These are phyloP conservation scores for Dermatemys mawii DNA, from an alignment of 2,113 vertebrate genomes.

Conservation along the genomic window DNA sequence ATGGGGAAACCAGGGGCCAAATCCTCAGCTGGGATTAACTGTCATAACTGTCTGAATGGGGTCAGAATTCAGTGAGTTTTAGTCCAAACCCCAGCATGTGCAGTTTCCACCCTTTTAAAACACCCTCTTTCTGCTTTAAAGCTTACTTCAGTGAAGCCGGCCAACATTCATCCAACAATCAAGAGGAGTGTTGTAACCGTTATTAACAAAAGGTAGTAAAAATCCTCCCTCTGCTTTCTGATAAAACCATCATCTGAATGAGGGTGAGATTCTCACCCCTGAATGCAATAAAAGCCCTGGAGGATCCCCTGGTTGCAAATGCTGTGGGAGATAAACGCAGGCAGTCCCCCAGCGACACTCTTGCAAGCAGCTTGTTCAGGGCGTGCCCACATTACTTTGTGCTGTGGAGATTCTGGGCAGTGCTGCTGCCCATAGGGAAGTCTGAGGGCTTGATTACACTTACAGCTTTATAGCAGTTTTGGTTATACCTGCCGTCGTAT, in stretches of 20 bases:
- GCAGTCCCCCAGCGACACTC: neutral
- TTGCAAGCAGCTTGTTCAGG: neutral
- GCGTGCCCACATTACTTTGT: neutral
- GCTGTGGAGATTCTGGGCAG: neutral
- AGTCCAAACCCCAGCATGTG: constrained; percentile 45
- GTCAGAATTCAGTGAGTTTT: constrained; percentile 59
- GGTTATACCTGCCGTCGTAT: too few relatives aligned
- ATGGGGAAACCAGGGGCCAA: constrained; percentile 31
- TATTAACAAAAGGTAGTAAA: constrained; percentile 51
- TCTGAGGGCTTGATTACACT: too few relatives aligned
- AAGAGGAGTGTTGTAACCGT: constrained; percentile 31
- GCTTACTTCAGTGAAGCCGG: constrained; percentile 51
- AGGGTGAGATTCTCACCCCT: neutral
- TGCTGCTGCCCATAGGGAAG: neutral
- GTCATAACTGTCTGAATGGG: constrained; percentile 41
- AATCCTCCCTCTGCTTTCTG: constrained; percentile 25
- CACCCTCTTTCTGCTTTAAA: constrained; percentile 59
- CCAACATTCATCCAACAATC: constrained; percentile 54
- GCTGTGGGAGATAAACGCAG: neutral
- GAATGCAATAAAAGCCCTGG: neutral
- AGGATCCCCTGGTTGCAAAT: constrained; percentile 23
- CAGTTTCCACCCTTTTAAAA: constrained; percentile 55
- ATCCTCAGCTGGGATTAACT: constrained; percentile 53
- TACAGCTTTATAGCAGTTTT: too few relatives aligned
- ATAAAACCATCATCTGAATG: constrained; percentile 47